These are phyloP conservation scores for Pseudachorutes palmiensis DNA, from an alignment of 1,140 invertebrate genomes.

Conservation along the genomic window DNA sequence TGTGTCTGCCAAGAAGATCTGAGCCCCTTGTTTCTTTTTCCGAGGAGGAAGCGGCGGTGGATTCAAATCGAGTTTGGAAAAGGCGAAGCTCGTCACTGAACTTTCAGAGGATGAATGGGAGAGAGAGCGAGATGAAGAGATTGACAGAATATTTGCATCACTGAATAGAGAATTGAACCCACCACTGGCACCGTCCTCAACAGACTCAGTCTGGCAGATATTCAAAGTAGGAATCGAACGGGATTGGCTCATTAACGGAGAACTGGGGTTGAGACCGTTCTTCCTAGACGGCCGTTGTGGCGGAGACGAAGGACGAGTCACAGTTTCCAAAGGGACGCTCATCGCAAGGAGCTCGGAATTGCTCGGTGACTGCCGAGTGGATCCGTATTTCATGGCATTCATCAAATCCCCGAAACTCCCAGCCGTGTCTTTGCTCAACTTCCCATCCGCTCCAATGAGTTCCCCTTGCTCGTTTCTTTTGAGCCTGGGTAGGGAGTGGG, in stretches of 20 bases:
- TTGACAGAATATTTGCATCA: too few species aligned
- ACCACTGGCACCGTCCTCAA: background rate
- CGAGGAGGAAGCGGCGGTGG: constrained; percentile 4
- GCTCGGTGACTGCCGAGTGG: constrained; percentile 54
- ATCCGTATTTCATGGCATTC: constrained; percentile 59
- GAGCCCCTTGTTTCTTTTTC: constrained; percentile 10
- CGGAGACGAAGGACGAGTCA: constrained; percentile 41
- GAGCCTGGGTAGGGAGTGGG: constrained; percentile 28
- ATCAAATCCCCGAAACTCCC: constrained; percentile 68
- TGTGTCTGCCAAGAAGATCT: constrained; percentile 1
- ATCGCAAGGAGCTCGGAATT: constrained; percentile 52
- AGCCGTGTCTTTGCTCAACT: background rate
- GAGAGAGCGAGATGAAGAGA: constrained; percentile 17
- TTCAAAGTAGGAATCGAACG: constrained; percentile 10
- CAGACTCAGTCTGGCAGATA: background rate
- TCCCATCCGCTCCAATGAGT: background rate
- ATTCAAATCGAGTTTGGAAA: background rate
- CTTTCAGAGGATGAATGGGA: constrained; percentile 21
- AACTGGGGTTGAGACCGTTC: background rate
- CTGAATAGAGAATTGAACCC: too few species aligned
- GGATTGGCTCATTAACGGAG: background rate
- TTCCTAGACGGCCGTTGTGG: background rate
- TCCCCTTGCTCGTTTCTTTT: constrained; percentile 14
- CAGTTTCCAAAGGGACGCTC: constrained; percentile 61
- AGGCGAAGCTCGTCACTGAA: constrained; percentile 11